These are phyloP conservation scores for Dasyprocta punctata DNA, from an alignment of 2,113 vertebrate genomes.

Conservation along the genomic window DNA sequence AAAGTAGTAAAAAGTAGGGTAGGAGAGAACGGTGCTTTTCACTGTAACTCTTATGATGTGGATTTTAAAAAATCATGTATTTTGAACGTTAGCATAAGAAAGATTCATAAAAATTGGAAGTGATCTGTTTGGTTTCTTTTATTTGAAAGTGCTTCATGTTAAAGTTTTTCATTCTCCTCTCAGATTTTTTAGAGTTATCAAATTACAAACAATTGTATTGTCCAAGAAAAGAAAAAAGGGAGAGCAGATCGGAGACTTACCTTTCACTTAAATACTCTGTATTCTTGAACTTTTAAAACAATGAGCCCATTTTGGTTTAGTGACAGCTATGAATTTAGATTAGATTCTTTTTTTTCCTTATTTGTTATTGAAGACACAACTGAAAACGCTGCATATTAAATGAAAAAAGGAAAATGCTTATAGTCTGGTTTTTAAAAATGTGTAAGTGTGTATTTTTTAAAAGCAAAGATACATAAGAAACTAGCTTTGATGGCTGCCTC, in stretches of 20 bases:
- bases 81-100: slow-evolving; percentile 2
- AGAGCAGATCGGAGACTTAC: neutral
- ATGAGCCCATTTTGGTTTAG: neutral
- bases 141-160: neutral
- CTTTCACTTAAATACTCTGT: neutral
- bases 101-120: neutral
- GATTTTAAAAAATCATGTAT: neutral
- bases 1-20: neutral
- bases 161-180: neutral
- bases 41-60: slow-evolving; percentile 20
- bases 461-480: neutral
- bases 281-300: neutral
- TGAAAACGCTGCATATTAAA: slow-evolving; percentile 2
- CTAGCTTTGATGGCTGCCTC: neutral
- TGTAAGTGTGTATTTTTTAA: no score
- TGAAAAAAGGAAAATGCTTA: neutral
- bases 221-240: neutral
- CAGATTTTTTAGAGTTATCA: neutral
- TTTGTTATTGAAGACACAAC: neutral
- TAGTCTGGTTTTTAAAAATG: neutral
- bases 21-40: neutral
- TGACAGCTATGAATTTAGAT: slow-evolving; percentile 24
- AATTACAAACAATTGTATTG: neutral
- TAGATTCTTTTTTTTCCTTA: neutral
- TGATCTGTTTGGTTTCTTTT: neutral